Evolutionary conservation across 2,113 vertebrate genomes (phyloP).

Genomic region (Corapipo altera): DNA sequence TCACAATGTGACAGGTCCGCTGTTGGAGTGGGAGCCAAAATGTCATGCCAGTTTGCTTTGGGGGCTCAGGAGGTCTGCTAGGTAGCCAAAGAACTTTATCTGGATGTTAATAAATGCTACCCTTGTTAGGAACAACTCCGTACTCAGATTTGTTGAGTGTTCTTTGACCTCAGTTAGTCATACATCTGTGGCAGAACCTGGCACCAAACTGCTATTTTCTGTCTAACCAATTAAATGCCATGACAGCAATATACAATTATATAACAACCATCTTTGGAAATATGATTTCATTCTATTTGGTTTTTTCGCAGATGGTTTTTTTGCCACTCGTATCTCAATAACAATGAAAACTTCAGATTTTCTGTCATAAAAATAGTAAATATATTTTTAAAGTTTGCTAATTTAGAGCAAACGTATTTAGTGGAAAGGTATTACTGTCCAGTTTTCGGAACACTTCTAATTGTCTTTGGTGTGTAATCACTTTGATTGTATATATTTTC

Average conservation of each 20-base stretch:
- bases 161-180: background rate
- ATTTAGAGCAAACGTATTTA: background rate
- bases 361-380: background rate
- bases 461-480: background rate
- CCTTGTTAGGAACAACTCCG: background rate
- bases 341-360: background rate
- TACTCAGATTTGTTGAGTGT: background rate
- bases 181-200: background rate
- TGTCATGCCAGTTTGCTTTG: background rate
- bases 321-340: background rate
- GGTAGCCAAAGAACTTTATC: background rate
- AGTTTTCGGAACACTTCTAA: background rate
- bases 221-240: background rate
- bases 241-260: background rate
- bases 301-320: background rate
- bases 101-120: background rate
- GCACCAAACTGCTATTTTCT: background rate
- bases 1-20: background rate
- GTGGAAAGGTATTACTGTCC: background rate
- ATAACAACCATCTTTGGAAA: background rate
- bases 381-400: background rate
- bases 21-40: background rate
- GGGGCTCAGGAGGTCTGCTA: background rate
- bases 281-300: background rate
- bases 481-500: background rate